Conservation (phyloP, 64 coral and sea anemone species). For the Pachyseris speciosa region DNA sequence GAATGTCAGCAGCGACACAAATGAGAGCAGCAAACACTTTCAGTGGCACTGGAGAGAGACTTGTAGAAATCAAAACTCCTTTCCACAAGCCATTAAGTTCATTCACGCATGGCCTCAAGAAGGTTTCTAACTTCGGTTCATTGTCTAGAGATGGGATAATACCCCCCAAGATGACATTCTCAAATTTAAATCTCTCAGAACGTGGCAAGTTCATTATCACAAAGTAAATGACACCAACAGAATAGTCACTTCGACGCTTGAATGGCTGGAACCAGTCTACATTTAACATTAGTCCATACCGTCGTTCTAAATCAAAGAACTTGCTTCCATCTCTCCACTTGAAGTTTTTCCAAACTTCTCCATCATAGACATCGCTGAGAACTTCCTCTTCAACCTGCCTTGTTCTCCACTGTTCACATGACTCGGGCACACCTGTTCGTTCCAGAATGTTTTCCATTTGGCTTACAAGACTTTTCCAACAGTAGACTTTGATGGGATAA, state of each 20-base stretch:
- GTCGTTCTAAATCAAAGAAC: not conserved
- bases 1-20: slow-evolving; percentile 46
- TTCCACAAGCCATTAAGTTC: slow-evolving; percentile 49
- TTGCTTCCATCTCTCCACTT: not conserved
- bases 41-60: slow-evolving; percentile 14
- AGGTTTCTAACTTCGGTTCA: slow-evolving; percentile 10
- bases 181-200: slow-evolving; percentile 21
- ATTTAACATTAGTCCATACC: slow-evolving; percentile 33
- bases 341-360: slow-evolving; percentile 40
- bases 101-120: slow-evolving; percentile 30
- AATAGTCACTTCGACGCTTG: slow-evolving; percentile 27
- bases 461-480: slow-evolving; percentile 43
- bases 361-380: slow-evolving; percentile 17
- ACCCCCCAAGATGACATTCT: slow-evolving; percentile 35
- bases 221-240: slow-evolving; percentile 29
- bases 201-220: slow-evolving; percentile 29
- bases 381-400: slow-evolving; percentile 7
- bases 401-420: slow-evolving; percentile 38
- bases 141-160: slow-evolving; percentile 5
- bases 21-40: slow-evolving; percentile 40
- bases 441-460: slow-evolving; percentile 24
- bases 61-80: slow-evolving; percentile 11
- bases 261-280: slow-evolving; percentile 62
- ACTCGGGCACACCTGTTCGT: slow-evolving; percentile 23
- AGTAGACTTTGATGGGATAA: slow-evolving; percentile 52